phyloP scores from a whole-genome alignment of 2,797 vertebrate species.

The Micromesistius poutassou region DNA sequence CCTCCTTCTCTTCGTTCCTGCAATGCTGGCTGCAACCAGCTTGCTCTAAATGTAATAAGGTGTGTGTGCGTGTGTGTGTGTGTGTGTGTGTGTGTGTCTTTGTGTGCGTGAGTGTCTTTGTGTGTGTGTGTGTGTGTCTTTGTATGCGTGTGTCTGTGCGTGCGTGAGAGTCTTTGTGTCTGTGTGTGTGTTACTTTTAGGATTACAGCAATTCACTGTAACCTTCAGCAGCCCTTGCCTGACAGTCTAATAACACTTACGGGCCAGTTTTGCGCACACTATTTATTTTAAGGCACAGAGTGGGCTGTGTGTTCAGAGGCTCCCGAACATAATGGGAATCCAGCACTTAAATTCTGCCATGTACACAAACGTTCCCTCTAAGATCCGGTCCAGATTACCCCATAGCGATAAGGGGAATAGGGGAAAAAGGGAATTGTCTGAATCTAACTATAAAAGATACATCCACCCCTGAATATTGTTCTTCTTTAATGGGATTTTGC shows the following conservation, averaged over 20 bases:
- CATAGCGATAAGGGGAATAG: neutral
- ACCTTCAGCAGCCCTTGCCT: slow-evolving; percentile 56
- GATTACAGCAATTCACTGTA: slow-evolving; percentile 49
- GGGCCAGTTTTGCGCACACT: slow-evolving; percentile 27
- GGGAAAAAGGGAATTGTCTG: slow-evolving; percentile 12
- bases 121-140: too few species aligned
- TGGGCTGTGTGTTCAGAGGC: neutral
- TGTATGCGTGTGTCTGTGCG: neutral
- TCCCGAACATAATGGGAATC: slow-evolving; percentile 10
- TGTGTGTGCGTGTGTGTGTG: too few species aligned
- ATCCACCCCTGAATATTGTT: slow-evolving; percentile 55
- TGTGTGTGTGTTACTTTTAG: slow-evolving; percentile 38
- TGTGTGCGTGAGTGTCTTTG: too few species aligned
- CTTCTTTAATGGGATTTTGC: slow-evolving; percentile 65
- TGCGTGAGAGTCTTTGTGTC: neutral
- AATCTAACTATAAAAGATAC: slow-evolving; percentile 40
- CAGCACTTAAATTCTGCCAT: slow-evolving; percentile 15
- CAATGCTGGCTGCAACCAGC: slow-evolving; percentile 26
- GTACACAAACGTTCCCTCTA: neutral
- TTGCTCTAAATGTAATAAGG: slow-evolving; percentile 32
- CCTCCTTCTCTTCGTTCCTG: slow-evolving; percentile 15
- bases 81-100: neutral
- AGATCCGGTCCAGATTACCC: slow-evolving; percentile 17
- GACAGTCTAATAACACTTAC: slow-evolving; percentile 34
- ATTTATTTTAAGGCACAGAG: neutral